Base-by-base conservation (phyloP, 2,113 vertebrate species). In the Pandion haliaetus region DNA sequence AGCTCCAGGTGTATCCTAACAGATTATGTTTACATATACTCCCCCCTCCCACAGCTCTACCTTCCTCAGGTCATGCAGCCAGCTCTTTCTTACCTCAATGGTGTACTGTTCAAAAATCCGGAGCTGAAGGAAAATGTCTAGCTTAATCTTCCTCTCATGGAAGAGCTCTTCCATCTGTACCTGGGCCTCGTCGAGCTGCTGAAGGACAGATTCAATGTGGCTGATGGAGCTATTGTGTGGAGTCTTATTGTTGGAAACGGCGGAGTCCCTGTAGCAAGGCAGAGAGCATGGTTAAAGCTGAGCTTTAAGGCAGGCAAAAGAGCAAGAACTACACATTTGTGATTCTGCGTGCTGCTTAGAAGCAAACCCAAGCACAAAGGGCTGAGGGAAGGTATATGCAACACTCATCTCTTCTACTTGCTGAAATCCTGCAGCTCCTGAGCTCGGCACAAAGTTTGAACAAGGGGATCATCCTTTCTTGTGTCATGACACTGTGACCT, bases 81-180 rank as follows among this genome's bases (percentile, higher is more conserved):
- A 77, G 88, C 38, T 57, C 91, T 96, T 93, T 57, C 91, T 96
- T 93, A 99, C 99, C 99, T 99, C 99, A 14, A 99, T 99, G 34
- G 99, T 99, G 77, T 99, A 99, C 96, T 99, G 99, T 92, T 99
- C 99, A 92, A 99, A 99, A 97, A 99, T 99, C 73, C 99, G 99
- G 19, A 99, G 98, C 97, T 99, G 99, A 67, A 99, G 98, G 93
- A 99, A 99, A 96, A 99, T 99, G 96, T 99, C 99, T 96, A 99
- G 98, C 94, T 99, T 99, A 95, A 99, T 99, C 97, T 99, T 99
- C 82, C 99, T 98, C 79, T 99, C 99, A 6, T 99, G 99, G 95
- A 99, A 99, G 50, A 99, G 98, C 78, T 99, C 99, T 97, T 99
- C 99, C 99, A 99, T 99, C 98, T 99, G 99, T 58, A 99, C 99